phyloP scores from a whole-genome alignment of 1,140 invertebrate genomes.

The Papilio aristodemus region DNA sequence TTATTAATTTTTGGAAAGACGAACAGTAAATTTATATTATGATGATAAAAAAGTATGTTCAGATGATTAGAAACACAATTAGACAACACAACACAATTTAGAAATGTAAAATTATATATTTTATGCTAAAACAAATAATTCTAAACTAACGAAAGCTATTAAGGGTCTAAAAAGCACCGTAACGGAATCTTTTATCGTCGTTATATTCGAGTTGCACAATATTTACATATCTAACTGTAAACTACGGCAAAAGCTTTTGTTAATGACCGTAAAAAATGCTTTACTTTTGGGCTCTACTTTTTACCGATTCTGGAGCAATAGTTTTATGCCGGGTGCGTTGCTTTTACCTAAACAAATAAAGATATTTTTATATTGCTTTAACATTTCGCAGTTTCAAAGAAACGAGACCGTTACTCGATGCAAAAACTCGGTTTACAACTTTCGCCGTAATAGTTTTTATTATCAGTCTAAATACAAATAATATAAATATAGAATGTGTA shows the following conservation, averaged over 20 bases:
- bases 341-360: conserved; percentile 57
- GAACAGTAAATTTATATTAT: no score
- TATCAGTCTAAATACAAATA: conserved; percentile 18
- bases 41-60: no score
- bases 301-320: conserved; percentile 60
- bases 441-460: conserved; percentile 40
- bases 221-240: conserved; percentile 59
- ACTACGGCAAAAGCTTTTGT: conserved; percentile 51
- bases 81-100: no score
- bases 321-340: conserved; percentile 39
- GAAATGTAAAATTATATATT: no score
- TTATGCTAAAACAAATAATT: background rate
- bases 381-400: conserved; percentile 47
- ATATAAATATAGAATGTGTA: no score
- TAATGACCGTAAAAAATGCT: conserved; percentile 52
- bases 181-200: conserved; percentile 41
- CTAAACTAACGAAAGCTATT: conserved; percentile 14
- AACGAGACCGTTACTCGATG: conserved; percentile 48
- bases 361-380: conserved; percentile 61
- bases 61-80: no score
- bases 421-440: conserved; percentile 41
- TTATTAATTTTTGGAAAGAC: no score
- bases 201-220: conserved; percentile 47
- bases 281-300: conserved; percentile 63
- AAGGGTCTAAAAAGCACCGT: conserved; percentile 16